Conservation (phyloP, 2,113 vertebrate species). For the Rhynchomys soricoides region DNA sequence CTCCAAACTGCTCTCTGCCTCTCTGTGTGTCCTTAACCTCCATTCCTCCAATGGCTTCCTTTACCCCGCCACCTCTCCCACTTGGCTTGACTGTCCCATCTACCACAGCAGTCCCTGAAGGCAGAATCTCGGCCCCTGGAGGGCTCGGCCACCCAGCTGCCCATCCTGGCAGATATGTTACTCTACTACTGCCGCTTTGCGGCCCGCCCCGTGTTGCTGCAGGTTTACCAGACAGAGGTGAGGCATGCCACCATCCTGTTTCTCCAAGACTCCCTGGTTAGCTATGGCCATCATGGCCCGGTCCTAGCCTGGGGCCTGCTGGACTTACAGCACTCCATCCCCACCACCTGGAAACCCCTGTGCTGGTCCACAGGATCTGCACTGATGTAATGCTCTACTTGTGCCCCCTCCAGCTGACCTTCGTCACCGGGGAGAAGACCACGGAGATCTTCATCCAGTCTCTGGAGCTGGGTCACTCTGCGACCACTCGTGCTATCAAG, state of each 20-base stretch:
- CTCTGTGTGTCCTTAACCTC: background rate
- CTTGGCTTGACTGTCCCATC: accelerated
- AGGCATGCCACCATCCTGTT: background rate
- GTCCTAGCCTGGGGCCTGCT: background rate
- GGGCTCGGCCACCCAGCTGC: constrained; percentile 86
- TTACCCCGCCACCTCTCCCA: background rate
- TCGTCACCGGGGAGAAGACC: constrained; percentile 91
- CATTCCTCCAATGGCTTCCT: background rate
- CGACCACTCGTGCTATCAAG: constrained; percentile 94
- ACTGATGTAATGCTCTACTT: background rate
- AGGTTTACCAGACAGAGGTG: constrained; percentile 97
- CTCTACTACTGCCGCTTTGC: constrained; percentile 97
- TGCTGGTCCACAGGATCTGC: background rate
- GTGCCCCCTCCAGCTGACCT: constrained; percentile 89
- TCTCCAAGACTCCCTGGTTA: background rate
- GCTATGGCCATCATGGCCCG: background rate
- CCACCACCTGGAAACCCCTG: background rate
- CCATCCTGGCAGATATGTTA: constrained; percentile 96
- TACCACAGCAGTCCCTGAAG: constrained; percentile 89
- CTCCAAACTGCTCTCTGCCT: background rate
- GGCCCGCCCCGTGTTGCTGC: constrained; percentile 90
- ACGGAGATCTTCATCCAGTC: constrained; percentile 97
- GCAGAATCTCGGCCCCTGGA: constrained; percentile 85
- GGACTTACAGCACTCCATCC: background rate
- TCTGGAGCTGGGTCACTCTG: constrained; percentile 95